Base-by-base conservation (phyloP, 1,140 invertebrate genomes). In the Psilanteris sp. region DNA sequence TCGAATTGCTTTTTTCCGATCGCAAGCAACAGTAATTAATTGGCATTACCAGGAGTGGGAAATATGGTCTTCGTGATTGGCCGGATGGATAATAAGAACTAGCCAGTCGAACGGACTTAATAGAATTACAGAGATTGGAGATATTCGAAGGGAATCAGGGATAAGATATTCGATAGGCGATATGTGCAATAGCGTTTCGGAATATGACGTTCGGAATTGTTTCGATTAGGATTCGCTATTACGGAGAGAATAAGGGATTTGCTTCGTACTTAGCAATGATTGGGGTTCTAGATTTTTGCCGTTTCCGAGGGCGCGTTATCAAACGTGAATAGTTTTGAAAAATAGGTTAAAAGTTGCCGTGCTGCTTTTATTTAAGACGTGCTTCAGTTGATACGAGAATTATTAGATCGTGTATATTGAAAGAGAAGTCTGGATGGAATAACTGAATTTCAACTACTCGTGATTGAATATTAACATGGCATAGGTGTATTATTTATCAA, bases 261-360 rank as follows among this genome's bases (percentile, higher is more conserved):
- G 31, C 26, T 44, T 44, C 41, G 34, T 18, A 27, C 43, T 61
- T 57, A 3, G 13, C 11, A 26, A 36, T 13, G 29, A 59, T 46
- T 46, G 20, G 5, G 4, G 14, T 5, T 36, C 18, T 10, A 29
- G 52, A 39, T 39, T 52, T 36, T 4, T 8, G 6, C 11, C 1
- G 13, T 7, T 5, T 37, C n/a, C n/a, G n/a, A n/a, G n/a, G n/a
- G n/a, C 0, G 6, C 14, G 14, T 0, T 1, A 36, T 16, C 14
- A 16, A 8, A 16, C 7, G 8, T 13, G 14, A 36, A 36, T 36
- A 36, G 10, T 3, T 36, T 37, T 9, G 26, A 2, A 20, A 20
- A 20, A 20, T 20, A n/a, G n/a, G n/a, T n/a, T n/a, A n/a, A n/a
- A n/a, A n/a, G n/a, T n/a, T n/a, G n/a, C n/a, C n/a, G n/a, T n/a